Conservation (phyloP, 2,113 vertebrate species). For the Parotia lawesii region DNA sequence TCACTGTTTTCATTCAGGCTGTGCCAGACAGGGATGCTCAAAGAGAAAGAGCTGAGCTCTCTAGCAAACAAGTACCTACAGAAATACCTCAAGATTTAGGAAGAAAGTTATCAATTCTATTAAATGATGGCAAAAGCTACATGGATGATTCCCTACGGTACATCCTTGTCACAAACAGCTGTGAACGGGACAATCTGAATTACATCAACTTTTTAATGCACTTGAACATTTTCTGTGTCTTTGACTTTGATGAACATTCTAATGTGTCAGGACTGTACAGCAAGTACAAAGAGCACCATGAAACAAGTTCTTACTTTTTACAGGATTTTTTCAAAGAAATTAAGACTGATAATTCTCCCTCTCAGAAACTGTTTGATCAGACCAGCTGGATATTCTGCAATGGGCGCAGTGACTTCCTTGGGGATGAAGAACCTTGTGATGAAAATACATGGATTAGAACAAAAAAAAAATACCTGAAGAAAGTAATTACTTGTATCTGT, state of each 20-base stretch:
- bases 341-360: conserved; percentile 39
- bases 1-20: conserved; percentile 53
- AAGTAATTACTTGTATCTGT: conserved; percentile 75
- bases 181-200: conserved; percentile 65
- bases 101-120: conserved; percentile 72
- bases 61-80: neutral
- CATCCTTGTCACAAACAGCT: conserved; percentile 79
- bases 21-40: conserved; percentile 63
- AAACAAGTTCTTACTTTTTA: conserved; percentile 71
- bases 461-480: conserved; percentile 71
- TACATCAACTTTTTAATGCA: conserved; percentile 72
- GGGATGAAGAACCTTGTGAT: conserved; percentile 70
- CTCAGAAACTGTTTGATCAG: conserved; percentile 76
- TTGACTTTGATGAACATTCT: conserved; percentile 84
- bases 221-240: conserved; percentile 80
- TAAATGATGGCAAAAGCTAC: conserved; percentile 76
- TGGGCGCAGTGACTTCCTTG: conserved; percentile 75
- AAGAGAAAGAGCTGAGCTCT: conserved; percentile 73
- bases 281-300: conserved; percentile 68
- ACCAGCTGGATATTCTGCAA: conserved; percentile 87
- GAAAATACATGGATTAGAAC: conserved; percentile 79
- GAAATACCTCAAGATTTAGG: conserved; percentile 65
- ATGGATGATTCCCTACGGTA: conserved; percentile 76
- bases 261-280: conserved; percentile 73
- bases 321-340: conserved; percentile 67